Base-by-base conservation (phyloP, 1,140 invertebrate species). In the Arctopsyche grandis region DNA sequence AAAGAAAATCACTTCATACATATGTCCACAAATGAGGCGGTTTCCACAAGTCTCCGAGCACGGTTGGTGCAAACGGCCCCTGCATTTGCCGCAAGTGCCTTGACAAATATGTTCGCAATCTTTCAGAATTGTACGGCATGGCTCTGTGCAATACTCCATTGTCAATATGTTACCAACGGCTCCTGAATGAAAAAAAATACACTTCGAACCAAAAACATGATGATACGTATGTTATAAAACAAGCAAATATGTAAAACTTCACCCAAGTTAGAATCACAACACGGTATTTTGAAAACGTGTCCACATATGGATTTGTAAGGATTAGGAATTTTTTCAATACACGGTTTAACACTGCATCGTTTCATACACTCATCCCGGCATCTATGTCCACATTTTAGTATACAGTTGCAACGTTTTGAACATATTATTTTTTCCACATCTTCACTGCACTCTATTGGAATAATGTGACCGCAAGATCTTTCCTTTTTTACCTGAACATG, bases 1-100 rank as follows among this genome's bases (percentile, higher is more conserved):
- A 38, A 38, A 38, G 1, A 38, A 4, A 38, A n/a, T n/a, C n/a
- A n/a, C n/a, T n/a, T n/a, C 7, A 38, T 93, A 95, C 88, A 85
- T 83, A 84, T 94, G 93, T 56, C 90, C 90, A 86, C 93, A 94
- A 74, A 94, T 91, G 48, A 90, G 87, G 9, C 81, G 81, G 66
- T 88, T 85, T 44, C 89, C 87, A 85, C 93, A 94, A 22, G 87
- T 85, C 80, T 91, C 87, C 44, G 83, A 81, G 85, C 94, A 95
- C 56, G 84, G 85, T 77, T 66, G 82, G 85, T 94, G 93, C 69
- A 94, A 84, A 19, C 92, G 87, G 19, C 92, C 91, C 83, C 90
- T 89, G 83, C 93, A 94, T 48, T 83, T 48, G 4, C 89, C 88
- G 85, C 92, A 93, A 0, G 85, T 86, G 69, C 92, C 92, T 29